Evolutionary conservation across 2,888 invertebrate genomes (phyloP).

Genomic region (Agelastica alni): DNA sequence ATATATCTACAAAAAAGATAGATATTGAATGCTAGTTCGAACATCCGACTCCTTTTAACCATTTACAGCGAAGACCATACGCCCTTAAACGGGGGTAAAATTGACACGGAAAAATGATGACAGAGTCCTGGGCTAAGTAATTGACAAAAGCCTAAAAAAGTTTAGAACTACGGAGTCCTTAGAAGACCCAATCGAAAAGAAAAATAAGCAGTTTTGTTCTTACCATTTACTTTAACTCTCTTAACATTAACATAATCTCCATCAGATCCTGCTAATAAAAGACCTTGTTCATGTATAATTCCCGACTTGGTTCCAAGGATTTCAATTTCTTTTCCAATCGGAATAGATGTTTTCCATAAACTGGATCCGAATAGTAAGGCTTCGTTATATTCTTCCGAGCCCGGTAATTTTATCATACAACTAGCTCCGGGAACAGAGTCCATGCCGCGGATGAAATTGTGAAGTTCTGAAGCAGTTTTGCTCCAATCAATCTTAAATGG

Average conservation of each 20-base stretch:
- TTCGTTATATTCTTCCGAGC: conserved; percentile 62
- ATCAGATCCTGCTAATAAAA: conserved; percentile 82
- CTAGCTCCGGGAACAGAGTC: conserved; percentile 96
- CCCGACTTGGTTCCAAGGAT: conserved; percentile 69
- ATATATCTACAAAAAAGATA: too few relatives aligned
- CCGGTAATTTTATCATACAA: conserved; percentile 48
- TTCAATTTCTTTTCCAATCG: conserved; percentile 63
- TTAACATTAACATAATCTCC: conserved; percentile 68
- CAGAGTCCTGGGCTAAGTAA: too few relatives aligned
- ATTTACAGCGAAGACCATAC: too few relatives aligned
- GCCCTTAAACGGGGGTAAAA: too few relatives aligned
- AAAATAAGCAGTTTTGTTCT: conserved; percentile 12
- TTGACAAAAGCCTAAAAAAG: too few relatives aligned
- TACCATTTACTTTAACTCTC: conserved; percentile 51
- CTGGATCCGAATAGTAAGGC: conserved; percentile 81
- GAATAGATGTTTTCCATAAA: conserved; percentile 65
- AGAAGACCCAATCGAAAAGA: too few relatives aligned
- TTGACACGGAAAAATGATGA: too few relatives aligned
- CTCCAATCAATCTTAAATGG: conserved; percentile 70
- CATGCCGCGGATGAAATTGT: conserved; percentile 91
- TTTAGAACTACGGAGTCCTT: too few relatives aligned
- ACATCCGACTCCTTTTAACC: too few relatives aligned
- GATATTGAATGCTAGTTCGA: too few relatives aligned
- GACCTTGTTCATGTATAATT: conserved; percentile 76
- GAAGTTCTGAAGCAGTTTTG: conserved; percentile 73